phyloP scores from a whole-genome alignment of 2,888 invertebrate genomes.

The Osedax fenrisi region DNA sequence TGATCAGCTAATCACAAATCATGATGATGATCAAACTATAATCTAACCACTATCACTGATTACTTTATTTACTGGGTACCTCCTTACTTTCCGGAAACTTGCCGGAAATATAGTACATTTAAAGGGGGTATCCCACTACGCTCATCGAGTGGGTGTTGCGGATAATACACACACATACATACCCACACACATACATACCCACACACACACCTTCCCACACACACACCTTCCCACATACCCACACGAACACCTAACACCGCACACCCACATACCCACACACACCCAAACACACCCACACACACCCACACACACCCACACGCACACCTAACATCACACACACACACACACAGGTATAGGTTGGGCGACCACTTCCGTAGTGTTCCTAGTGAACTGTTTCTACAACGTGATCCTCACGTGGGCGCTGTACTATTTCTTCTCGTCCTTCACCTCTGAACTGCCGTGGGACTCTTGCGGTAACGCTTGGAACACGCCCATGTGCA shows the following conservation, averaged over 20 bases:
- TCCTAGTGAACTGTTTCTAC: conserved; percentile 55
- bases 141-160: no score
- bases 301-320: background rate
- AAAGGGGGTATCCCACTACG: no score
- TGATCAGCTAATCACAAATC: no score
- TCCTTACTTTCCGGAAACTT: no score
- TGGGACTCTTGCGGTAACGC: conserved; percentile 53
- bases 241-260: background rate
- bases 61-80: no score
- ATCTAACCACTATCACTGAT: no score
- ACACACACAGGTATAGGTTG: conserved; percentile 52
- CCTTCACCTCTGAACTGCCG: conserved; percentile 51
- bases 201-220: background rate
- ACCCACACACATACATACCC: background rate
- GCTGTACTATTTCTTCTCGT: conserved; percentile 51
- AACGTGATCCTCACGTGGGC: conserved; percentile 54
- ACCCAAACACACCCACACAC: background rate
- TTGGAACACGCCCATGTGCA: conserved; percentile 52
- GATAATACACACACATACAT: background rate
- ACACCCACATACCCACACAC: background rate
- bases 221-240: background rate
- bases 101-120: no score
- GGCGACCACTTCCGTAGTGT: conserved; percentile 53
- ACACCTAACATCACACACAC: no score
- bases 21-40: no score